Base-by-base conservation (phyloP, 1,140 invertebrate species). In the Temnothorax longispinosus region DNA sequence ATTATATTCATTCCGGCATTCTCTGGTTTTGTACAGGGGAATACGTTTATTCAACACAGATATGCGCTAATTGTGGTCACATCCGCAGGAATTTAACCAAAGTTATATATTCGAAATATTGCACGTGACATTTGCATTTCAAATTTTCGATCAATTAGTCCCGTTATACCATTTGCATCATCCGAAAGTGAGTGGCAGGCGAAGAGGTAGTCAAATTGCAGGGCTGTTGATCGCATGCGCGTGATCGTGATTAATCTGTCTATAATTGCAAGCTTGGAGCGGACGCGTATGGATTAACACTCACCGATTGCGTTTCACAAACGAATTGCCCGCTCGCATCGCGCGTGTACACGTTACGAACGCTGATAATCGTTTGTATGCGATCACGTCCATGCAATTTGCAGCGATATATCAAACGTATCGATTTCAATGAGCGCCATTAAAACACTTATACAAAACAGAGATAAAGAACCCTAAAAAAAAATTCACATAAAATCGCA, bases 161-260 rank as follows among this genome's bases (percentile, higher is more conserved):
- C 41, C 52, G 21, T 84, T 60, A 60, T 84, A 60, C 13, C 58
- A 74, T 60, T 84, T 60, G 54, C 71, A 74, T 74, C 35, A 21
- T 44, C n/a, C 27, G 38, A 47, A 60, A 64, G 69, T 60, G 69
- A 60, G 54, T 74, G 32, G 32, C 52, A 21, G 41, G 18, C 52
- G 67, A 58, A 38, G 69, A 75, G 78, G 38, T 81, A 60, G 54
- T 84, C 54, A 62, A 84, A 84, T 84, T 60, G 54, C 69, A 60
- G 77, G 35, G 77, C 35, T 71, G 65, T 60, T 74, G 69, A 84
- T 75, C 67, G 54, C 80, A 71, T 60, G 54, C 32, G 67, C 80
- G 80, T 60, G 69, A 84, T 84, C 74, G 58, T 65, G 82, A 77
- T 85, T 85, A 85, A 85, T 85, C 74, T 64, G 75, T 65, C 72